Evolutionary conservation across 1,140 invertebrate species (phyloP).

Genomic region (Potamilus streckersoni): DNA sequence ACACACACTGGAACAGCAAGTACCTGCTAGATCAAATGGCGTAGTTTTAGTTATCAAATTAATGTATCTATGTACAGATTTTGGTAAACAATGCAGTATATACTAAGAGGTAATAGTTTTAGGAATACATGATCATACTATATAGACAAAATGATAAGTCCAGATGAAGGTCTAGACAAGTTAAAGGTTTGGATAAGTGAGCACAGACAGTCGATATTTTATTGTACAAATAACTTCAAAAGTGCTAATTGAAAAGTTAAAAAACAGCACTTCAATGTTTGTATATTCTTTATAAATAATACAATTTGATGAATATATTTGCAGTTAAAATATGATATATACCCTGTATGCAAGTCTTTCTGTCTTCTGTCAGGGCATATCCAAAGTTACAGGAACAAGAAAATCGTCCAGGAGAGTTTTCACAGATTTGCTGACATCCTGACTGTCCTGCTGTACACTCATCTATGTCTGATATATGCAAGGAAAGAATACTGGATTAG

Average conservation of each 20-base stretch:
- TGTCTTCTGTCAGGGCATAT: conserved; percentile 9
- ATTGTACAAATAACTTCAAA: not conserved
- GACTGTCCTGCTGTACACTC: conserved; percentile 22
- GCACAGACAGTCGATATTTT: not conserved
- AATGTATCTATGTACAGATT: no score
- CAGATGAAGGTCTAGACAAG: no score
- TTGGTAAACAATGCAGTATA: no score
- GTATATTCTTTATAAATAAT: not conserved
- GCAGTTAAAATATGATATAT: not conserved
- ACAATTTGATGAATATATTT: not conserved
- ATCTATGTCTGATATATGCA: conserved; percentile 15
- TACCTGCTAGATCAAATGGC: no score
- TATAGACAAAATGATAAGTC: no score
- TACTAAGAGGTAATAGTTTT: no score
- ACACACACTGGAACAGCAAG: no score
- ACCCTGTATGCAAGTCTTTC: conserved; percentile 21
- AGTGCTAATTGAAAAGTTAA: not conserved
- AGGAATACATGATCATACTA: no score
- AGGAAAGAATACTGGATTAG: not conserved
- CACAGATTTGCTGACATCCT: conserved; percentile 23
- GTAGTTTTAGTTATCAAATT: no score
- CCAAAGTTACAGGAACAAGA: conserved; percentile 26
- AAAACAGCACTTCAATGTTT: not conserved
- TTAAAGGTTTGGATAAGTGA: not conserved
- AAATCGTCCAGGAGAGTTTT: conserved; percentile 12